Base-by-base conservation (phyloP, 2,113 vertebrate genomes). In the Pedionomus torquatus region DNA sequence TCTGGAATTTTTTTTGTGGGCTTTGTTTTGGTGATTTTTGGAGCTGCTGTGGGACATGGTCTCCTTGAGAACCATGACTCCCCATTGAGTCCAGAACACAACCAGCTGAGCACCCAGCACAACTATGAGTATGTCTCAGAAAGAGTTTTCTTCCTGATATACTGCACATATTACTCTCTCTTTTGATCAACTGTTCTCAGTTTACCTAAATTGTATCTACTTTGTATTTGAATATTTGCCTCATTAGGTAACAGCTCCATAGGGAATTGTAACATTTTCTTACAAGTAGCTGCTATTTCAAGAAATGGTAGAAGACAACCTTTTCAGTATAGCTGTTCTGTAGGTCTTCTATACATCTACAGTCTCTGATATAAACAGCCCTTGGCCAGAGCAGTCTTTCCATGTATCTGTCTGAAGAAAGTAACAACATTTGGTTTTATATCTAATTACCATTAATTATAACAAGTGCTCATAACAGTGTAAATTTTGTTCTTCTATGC, bases 41-140 rank as follows among this genome's bases (percentile, higher is more conserved):
- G 24, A 65, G 5, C 64, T 77, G 37, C 65, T 63, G n/a, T 31
- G 58, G n/a, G 20, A 61, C 31, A 11, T 0, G 1, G 13, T 31
- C 54, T 30, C 58, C 52, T 54, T 51, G 48, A 57, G 54, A 33
- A 7, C 14, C 7, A 33, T 20, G 37, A 31, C 11, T 28, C 17
- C 20, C 14, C 33, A 33, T 17, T 9, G 9, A 64, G 17, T 43
- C 52, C n/a, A 33, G 25, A 33, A 37, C 19, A 48, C 0, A 9
- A 37, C 33, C 49, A 31, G 17, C 3, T 0, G 0, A 82, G 30
- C 21, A 48, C 37, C 4, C 4, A 13, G n/a, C n/a, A 4, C 2
- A 8, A 19, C 28, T 44, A 18, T 23, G 10, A 43, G 4, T 68
- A 61, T 28, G 13, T 9, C 2, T 39, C 13, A 52, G 43, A 74